Percentiles rank a stretch among this genome's conserved stretches.
Conservation (phyloP, 2,113 vertebrate genomes). For the Laterallus jamaicensis region DNA sequence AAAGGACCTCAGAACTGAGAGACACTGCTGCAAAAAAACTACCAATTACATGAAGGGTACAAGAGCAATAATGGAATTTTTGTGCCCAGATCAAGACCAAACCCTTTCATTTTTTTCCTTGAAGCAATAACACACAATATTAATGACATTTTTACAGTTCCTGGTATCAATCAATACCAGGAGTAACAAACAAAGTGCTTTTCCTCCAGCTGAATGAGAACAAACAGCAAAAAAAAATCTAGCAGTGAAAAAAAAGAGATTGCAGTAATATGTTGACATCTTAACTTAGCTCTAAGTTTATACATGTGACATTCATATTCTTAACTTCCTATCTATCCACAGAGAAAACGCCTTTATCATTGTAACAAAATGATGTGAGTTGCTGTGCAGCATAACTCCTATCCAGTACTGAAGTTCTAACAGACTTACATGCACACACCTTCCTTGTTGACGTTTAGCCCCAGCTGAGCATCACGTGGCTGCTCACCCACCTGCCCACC, state of each 20-base stretch:
- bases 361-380: not conserved
- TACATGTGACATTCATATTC: not conserved
- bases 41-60: not conserved
- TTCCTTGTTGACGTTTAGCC: too few species aligned
- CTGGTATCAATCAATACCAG: not conserved
- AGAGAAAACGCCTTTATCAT: not conserved
- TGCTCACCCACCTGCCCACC: too few species aligned
- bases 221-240: not conserved
- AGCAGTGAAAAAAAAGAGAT: not conserved
- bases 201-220: not conserved
- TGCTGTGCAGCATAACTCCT: not conserved
- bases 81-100: not conserved
- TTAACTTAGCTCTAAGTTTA: not conserved
- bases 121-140: not conserved
- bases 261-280: not conserved
- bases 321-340: not conserved
- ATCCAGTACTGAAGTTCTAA: not conserved
- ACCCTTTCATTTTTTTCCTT: not conserved
- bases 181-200: not conserved
- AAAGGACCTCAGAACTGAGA: not conserved
- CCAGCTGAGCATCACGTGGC: too few species aligned
- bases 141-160: not conserved
- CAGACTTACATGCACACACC: not conserved
- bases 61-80: not conserved
- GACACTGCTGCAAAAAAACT: not conserved